Evolutionary conservation across 2,113 vertebrate species (phyloP).

Genomic region (Phocoena sinus): DNA sequence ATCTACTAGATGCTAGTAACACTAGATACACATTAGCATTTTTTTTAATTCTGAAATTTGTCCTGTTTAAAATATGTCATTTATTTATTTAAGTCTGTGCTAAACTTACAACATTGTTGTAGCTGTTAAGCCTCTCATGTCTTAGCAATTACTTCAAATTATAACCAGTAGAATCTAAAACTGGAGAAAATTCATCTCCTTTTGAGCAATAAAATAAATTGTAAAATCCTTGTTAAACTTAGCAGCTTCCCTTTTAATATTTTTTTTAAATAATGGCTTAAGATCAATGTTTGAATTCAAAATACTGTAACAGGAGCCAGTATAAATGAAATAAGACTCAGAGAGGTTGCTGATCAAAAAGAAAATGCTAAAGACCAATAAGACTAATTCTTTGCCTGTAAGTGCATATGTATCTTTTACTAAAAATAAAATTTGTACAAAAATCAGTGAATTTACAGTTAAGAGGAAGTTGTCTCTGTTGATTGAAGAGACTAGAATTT

Average conservation of each 20-base stretch:
- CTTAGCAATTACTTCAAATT: slow-evolving; percentile 1
- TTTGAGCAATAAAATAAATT: neutral
- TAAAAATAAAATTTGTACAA: neutral
- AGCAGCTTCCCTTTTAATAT: neutral
- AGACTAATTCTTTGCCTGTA: neutral
- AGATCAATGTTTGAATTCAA: slow-evolving; percentile 16
- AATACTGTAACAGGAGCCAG: neutral
- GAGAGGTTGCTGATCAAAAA: neutral
- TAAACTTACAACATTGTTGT: neutral
- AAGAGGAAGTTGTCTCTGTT: neutral
- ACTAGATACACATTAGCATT: neutral
- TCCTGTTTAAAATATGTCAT: neutral
- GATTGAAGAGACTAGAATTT: neutral
- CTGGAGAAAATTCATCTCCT: neutral
- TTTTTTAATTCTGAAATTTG: neutral
- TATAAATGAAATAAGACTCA: neutral
- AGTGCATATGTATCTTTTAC: neutral
- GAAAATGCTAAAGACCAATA: neutral
- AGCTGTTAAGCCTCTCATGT: neutral
- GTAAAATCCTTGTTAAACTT: neutral
- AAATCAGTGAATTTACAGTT: neutral
- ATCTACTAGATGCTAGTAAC: neutral
- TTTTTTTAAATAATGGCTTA: neutral
- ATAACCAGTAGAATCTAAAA: slow-evolving; percentile 18
- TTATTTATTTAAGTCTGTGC: neutral